These are phyloP conservation scores for Stegastes partitus DNA, from an alignment of 2,113 vertebrate genomes.

Conservation along the genomic window DNA sequence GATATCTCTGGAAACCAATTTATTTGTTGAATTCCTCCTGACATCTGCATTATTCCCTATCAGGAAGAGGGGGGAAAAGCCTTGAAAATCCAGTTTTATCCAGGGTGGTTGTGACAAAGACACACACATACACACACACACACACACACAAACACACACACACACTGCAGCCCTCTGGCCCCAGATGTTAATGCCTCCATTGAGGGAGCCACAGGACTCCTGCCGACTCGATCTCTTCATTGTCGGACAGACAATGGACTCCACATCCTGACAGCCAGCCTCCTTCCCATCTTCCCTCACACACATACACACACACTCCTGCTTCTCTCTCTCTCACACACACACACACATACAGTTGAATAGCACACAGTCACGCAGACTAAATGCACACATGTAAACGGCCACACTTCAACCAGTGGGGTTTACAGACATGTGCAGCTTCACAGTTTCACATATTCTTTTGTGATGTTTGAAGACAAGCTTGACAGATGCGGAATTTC, in stretches of 20 bases:
- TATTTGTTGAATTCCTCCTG: constrained; percentile 27
- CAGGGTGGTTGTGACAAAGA: constrained; percentile 43
- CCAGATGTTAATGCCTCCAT: constrained; percentile 85
- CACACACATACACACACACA: constrained; percentile 36
- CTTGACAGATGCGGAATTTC: background rate
- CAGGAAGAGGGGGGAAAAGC: background rate
- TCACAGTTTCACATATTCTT: background rate
- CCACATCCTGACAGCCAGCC: constrained; percentile 76
- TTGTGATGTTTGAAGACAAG: background rate
- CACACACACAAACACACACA: constrained; percentile 37
- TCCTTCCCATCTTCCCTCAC: constrained; percentile 66
- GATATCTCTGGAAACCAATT: constrained; percentile 23
- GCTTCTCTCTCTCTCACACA: constrained; percentile 13
- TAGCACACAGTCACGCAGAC: constrained; percentile 17
- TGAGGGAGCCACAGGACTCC: constrained; percentile 81
- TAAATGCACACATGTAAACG: constrained; percentile 25
- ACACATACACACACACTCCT: constrained; percentile 13
- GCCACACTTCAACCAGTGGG: background rate
- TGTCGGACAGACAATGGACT: constrained; percentile 82
- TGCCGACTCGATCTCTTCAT: constrained; percentile 82
- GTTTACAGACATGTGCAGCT: background rate
- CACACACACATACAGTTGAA: background rate
- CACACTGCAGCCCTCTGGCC: constrained; percentile 60
- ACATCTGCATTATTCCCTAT: constrained; percentile 41
- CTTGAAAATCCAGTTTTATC: constrained; percentile 48